Conservation (phyloP, 2,797 vertebrate species). For the Typhlichthys subterraneus region DNA sequence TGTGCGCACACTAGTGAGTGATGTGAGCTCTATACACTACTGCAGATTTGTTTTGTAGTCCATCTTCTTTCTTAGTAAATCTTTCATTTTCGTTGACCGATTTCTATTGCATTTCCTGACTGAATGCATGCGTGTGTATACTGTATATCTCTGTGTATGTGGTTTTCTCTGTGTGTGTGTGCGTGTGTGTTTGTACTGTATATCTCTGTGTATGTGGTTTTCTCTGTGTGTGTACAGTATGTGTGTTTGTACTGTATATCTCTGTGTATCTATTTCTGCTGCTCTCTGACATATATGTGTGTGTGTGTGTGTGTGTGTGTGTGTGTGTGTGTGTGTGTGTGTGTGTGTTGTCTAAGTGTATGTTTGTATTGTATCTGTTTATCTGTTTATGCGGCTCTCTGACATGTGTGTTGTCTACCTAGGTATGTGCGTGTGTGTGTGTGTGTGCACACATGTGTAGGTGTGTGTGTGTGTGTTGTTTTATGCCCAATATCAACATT, state of each 20-base stretch:
- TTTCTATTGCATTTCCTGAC: constrained; percentile 6
- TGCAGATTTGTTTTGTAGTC: constrained; percentile 7
- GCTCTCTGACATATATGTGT: background rate
- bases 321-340: too few relatives aligned
- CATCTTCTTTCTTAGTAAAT: constrained; percentile 6
- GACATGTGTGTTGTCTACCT: constrained; percentile 1
- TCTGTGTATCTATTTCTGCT: background rate
- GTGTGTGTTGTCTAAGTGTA: too few relatives aligned
- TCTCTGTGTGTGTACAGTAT: background rate
- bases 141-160: too few relatives aligned
- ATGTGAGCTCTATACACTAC: constrained; percentile 16
- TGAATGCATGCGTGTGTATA: background rate
- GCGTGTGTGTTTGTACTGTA: too few relatives aligned
- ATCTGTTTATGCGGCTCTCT: background rate
- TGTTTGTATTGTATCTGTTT: background rate
- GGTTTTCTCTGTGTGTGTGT: too few relatives aligned
- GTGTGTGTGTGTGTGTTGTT: constrained; percentile 10
- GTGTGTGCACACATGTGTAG: background rate
- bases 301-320: constrained; percentile 20
- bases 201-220: too few relatives aligned
- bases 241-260: constrained; percentile 1
- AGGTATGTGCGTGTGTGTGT: background rate
- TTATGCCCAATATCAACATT: constrained; percentile 9
- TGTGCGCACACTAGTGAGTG: constrained; percentile 23
- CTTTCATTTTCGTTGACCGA: constrained; percentile 10